Evolutionary conservation across 2,113 vertebrate genomes (phyloP).

Genomic region (Salvator merianae): DNA sequence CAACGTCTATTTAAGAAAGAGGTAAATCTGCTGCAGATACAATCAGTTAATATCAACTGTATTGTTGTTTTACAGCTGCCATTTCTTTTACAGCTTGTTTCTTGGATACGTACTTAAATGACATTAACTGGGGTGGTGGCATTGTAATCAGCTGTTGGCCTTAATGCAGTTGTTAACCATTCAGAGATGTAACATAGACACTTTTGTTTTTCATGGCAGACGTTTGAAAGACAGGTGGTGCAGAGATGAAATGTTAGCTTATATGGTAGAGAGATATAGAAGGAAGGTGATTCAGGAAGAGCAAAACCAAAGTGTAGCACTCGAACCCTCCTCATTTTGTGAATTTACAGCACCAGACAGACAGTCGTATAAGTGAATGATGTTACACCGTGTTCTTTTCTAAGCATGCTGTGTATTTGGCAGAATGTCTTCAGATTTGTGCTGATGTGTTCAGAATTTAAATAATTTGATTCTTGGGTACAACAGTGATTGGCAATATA

Average conservation of each 20-base stretch:
- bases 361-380: slow-evolving; percentile 78
- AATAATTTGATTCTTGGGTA: slow-evolving; percentile 72
- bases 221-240: slow-evolving; percentile 51
- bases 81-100: slow-evolving; percentile 60
- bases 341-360: slow-evolving; percentile 71
- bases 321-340: slow-evolving; percentile 64
- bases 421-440: slow-evolving; percentile 73
- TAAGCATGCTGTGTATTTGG: slow-evolving; percentile 70
- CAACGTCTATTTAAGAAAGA: slow-evolving; percentile 39
- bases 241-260: slow-evolving; percentile 55
- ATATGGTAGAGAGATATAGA: slow-evolving; percentile 10
- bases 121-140: slow-evolving; percentile 1
- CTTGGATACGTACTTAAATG: slow-evolving; percentile 1
- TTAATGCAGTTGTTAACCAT: slow-evolving; percentile 49
- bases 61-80: slow-evolving; percentile 51
- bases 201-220: not conserved
- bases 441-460: slow-evolving; percentile 79
- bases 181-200: not conserved
- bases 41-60: slow-evolving; percentile 55
- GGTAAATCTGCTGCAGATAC: slow-evolving; percentile 56
- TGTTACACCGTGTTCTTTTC: slow-evolving; percentile 69
- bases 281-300: slow-evolving; percentile 49
- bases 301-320: slow-evolving; percentile 62
- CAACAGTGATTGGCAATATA: slow-evolving; percentile 65
- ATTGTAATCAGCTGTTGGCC: slow-evolving; percentile 54